Evolutionary conservation across 2,888 invertebrate species (phyloP).

Genomic region (Lacanobia wlatinum): DNA sequence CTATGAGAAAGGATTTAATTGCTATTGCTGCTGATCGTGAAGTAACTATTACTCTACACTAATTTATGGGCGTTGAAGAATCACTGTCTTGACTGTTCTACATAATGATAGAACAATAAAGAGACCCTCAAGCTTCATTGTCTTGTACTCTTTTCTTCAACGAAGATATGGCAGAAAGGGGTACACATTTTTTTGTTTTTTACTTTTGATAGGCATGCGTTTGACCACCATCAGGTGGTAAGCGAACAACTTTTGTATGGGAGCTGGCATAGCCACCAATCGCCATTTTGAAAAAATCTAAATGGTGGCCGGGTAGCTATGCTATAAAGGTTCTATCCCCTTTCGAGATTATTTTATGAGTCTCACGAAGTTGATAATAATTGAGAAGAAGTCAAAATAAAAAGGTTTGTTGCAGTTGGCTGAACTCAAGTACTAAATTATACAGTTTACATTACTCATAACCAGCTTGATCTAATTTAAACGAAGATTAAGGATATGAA

Average conservation of each 20-base stretch:
- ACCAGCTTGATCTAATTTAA: slow-evolving; percentile 3
- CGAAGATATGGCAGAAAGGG: slow-evolving; percentile 14
- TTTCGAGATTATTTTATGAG: not conserved
- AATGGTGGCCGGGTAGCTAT: no score
- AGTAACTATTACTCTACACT: slow-evolving; percentile 37
- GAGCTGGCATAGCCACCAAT: no score
- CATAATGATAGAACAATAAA: slow-evolving; percentile 28
- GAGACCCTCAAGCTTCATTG: not conserved
- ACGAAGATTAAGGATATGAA: slow-evolving; percentile 23
- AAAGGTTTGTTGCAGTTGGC: not conserved
- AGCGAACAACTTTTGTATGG: no score
- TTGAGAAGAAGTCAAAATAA: slow-evolving; percentile 7
- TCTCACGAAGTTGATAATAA: slow-evolving; percentile 15
- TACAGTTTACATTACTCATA: slow-evolving; percentile 7
- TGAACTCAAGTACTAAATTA: slow-evolving; percentile 5
- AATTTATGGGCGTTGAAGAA: slow-evolving; percentile 29
- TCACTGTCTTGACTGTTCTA: slow-evolving; percentile 22
- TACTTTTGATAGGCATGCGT: no score
- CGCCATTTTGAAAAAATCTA: no score
- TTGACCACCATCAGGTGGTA: no score
- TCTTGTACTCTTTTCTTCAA: not conserved
- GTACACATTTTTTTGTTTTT: no score
- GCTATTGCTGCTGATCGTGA: slow-evolving; percentile 17
- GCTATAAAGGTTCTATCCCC: no score
- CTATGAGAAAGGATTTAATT: slow-evolving; percentile 31